phyloP scores from a whole-genome alignment of 2,797 vertebrate species.

The Trematocara caparti region DNA sequence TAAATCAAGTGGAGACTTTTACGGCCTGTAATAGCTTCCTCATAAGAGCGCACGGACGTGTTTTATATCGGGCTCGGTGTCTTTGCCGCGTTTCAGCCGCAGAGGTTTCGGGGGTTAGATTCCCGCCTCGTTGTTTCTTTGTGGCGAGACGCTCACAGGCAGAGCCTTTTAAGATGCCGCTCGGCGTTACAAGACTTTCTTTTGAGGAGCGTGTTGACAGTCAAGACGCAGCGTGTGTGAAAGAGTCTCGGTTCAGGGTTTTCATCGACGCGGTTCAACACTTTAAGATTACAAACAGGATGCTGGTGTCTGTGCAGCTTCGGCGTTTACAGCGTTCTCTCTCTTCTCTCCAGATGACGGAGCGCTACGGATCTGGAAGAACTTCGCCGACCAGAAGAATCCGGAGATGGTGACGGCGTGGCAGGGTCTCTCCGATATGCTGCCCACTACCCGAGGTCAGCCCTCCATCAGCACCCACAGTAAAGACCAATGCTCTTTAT shows the following conservation, averaged over 20 bases:
- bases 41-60: not conserved
- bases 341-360: constrained; percentile 82
- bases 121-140: constrained; percentile 5
- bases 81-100: not conserved
- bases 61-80: constrained; percentile 18
- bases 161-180: constrained; percentile 9
- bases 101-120: not conserved
- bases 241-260: not conserved
- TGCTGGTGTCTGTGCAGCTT: not conserved
- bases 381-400: constrained; percentile 97
- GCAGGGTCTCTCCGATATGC: constrained; percentile 98
- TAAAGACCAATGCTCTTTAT: constrained; percentile 59
- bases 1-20: constrained; percentile 44
- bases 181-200: not conserved
- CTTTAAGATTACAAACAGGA: not conserved
- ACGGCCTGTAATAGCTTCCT: constrained; percentile 27
- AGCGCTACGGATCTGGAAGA: constrained; percentile 95
- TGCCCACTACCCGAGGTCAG: constrained; percentile 93
- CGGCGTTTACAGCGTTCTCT: not conserved
- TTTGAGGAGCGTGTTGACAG: not conserved
- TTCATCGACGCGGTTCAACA: not conserved
- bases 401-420: constrained; percentile 98
- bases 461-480: constrained; percentile 52
- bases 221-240: not conserved
- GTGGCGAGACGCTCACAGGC: not conserved